Percentiles rank a stretch among this genome's conserved stretches.
These are phyloP conservation scores for Lycaon pictus DNA, from an alignment of 2,113 vertebrate species.

Conservation along the genomic window DNA sequence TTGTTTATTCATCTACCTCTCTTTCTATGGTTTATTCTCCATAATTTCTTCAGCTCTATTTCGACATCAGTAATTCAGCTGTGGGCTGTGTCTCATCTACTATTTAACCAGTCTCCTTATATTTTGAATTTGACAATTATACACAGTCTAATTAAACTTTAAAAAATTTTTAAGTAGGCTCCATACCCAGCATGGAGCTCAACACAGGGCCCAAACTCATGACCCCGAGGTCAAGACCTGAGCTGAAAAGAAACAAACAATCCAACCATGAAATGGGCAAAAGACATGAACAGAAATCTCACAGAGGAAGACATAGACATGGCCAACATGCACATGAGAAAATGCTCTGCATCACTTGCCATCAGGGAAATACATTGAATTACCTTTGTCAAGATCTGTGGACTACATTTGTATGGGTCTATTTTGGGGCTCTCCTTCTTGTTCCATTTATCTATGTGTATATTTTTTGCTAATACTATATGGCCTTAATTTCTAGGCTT, in stretches of 20 bases:
- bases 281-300: too few relatives aligned
- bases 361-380: neutral
- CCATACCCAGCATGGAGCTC: neutral
- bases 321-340: too few relatives aligned
- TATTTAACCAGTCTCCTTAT: neutral
- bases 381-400: neutral
- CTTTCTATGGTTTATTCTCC: neutral
- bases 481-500: neutral
- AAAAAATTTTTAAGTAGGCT: neutral
- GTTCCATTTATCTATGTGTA: neutral
- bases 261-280: neutral
- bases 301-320: too few relatives aligned
- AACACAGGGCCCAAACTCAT: neutral
- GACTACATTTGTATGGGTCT: neutral
- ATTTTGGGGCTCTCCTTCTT: neutral
- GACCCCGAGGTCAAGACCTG: neutral
- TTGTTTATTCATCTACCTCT: neutral
- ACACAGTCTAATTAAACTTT: neutral
- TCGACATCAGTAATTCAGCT: neutral
- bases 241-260: neutral
- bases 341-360: too few relatives aligned
- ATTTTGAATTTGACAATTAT: neutral
- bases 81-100: neutral
- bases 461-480: neutral
- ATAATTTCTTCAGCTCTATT: conserved; percentile 23